Percentiles rank a stretch among this genome's conserved stretches.
These are phyloP conservation scores for Clarias magur DNA, from an alignment of 2,113 vertebrate species.

Conservation along the genomic window DNA sequence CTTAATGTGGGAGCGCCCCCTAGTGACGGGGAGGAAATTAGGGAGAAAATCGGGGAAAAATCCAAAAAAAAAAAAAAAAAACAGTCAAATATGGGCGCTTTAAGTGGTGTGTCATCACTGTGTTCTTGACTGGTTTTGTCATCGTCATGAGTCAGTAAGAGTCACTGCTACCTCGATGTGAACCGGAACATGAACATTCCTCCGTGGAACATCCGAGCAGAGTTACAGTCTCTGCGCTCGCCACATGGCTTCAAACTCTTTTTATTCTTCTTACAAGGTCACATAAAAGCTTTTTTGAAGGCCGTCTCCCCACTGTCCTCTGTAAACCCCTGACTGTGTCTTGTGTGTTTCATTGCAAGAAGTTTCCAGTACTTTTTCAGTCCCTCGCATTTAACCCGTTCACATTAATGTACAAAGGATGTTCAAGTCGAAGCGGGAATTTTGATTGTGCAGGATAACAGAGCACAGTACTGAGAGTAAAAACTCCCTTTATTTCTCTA, in stretches of 20 bases:
- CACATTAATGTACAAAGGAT: background rate
- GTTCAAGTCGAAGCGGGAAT: background rate
- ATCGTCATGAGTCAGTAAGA: conserved; percentile 29
- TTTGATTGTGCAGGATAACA: too few relatives aligned
- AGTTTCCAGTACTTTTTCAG: background rate
- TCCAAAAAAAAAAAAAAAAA: too few relatives aligned
- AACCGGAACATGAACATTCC: conserved; percentile 32
- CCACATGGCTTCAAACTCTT: conserved; percentile 7
- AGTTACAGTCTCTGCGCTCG: conserved; percentile 31
- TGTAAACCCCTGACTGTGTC: background rate
- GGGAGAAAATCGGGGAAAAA: too few relatives aligned
- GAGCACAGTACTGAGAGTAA: too few relatives aligned
- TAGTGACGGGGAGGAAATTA: too few relatives aligned
- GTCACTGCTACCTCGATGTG: conserved; percentile 33
- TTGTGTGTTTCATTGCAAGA: background rate
- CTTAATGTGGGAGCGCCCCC: too few relatives aligned
- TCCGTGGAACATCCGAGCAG: conserved; percentile 31
- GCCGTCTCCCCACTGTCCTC: conserved; percentile 1
- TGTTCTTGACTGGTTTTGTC: conserved; percentile 29
- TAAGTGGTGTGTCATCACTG: conserved; percentile 25
- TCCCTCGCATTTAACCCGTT: background rate
- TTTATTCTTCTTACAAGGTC: conserved; percentile 38
- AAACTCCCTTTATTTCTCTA: too few relatives aligned
- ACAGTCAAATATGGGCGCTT: too few relatives aligned
- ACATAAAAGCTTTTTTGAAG: conserved; percentile 40